Base-by-base conservation (phyloP, 1,140 invertebrate genomes). In the Drosophila littoralis region DNA sequence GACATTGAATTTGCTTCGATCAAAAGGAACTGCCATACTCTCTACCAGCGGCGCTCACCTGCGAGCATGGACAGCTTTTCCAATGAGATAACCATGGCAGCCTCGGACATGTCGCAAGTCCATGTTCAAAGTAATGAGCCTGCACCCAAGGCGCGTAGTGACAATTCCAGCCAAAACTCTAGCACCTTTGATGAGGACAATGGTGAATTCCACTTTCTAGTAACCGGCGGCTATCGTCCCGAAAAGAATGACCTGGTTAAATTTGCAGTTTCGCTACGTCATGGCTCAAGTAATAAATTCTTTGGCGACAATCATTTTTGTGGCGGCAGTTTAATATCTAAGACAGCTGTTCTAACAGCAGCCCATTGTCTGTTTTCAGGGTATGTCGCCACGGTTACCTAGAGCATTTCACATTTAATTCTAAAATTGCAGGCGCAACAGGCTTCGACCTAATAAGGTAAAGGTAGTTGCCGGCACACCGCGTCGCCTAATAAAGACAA, bases 221-320 rank as follows among this genome's bases (percentile, higher is more conserved):
- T 86, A 0, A 86, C 83, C 0, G 83, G 79, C 9, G 83, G 82
- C n/a, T 85, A 85, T 17, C 67, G 81, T 9, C 81, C 81, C 0
- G 3, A 10, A 0, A 13, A 7, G 0, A 85, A 85, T 7, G 17
- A 51, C 0, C 42, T 81, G n/a, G 66, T 66, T 1, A 75, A 81
- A 28, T 85, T 58, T 33, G 36, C 46, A 28, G 81, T 75, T 0
- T 85, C 81, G 2, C 0, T 85, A 6, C 74, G 70, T 28, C 4
- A 0, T 12, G n/a, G 0, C 1, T 0, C 0, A n/a, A 40, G 15
- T 10, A 22, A 1, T 7, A 33, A 46, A 5, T 83, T 48, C 55
- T 85, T 85, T 42, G 81, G 81, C 2, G 64, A 65, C 4, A 81
- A 76, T 43, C 82, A 86, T 64, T 52, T 50, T 1, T 91, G 89